A percentile compares a stretch with the other conserved stretches of the same genome.
Evolutionary conservation across 2,113 vertebrate genomes (phyloP).

Genomic region (Oreocharis arfaki): DNA sequence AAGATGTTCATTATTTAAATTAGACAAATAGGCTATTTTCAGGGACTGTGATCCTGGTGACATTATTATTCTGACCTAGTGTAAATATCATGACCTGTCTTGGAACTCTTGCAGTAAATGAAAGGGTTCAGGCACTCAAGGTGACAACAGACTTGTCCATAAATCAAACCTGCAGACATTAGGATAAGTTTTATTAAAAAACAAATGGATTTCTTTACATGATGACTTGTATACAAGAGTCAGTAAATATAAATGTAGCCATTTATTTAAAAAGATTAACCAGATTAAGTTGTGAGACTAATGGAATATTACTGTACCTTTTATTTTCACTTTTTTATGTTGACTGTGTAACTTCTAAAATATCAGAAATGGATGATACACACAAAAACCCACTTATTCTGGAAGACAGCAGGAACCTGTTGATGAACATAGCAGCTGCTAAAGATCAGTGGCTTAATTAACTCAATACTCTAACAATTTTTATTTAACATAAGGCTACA

Average conservation of each 20-base stretch:
- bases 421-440: neutral
- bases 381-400: neutral
- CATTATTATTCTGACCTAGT: constrained; percentile 82
- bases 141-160: constrained; percentile 70
- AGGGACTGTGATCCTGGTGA: constrained; percentile 46
- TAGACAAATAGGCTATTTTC: constrained; percentile 80
- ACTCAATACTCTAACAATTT: neutral
- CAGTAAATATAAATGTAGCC: constrained; percentile 46
- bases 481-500: constrained; percentile 28
- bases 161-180: constrained; percentile 72
- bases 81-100: constrained; percentile 80
- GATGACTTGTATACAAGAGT: constrained; percentile 59
- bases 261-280: constrained; percentile 8
- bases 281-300: neutral
- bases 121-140: constrained; percentile 68
- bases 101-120: constrained; percentile 59
- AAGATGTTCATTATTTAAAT: constrained; percentile 82
- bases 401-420: neutral
- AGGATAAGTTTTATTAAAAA: constrained; percentile 74
- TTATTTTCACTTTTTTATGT: constrained; percentile 3
- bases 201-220: constrained; percentile 70
- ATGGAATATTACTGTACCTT: neutral
- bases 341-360: neutral
- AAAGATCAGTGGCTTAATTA: constrained; percentile 20
- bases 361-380: neutral